Percentiles rank a stretch among this genome's conserved stretches.
These are phyloP conservation scores for Chloroceryle amazona DNA, from an alignment of 2,797 vertebrate species.

Conservation along the genomic window DNA sequence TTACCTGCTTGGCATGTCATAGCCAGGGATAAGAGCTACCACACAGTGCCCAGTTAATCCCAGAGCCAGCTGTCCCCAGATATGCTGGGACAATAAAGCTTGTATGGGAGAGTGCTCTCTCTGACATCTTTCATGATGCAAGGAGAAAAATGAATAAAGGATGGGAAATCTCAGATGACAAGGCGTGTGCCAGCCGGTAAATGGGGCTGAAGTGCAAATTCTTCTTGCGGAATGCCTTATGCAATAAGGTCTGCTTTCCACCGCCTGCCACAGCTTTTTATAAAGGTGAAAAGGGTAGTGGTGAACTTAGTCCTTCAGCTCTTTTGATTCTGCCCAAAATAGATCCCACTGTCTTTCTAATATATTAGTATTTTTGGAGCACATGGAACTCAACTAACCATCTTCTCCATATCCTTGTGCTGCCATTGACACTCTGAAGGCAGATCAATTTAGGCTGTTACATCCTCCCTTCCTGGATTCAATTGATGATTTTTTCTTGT, in stretches of 20 bases:
- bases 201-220: neutral
- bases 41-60: neutral
- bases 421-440: fast-evolving
- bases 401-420: neutral
- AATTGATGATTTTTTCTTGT: neutral
- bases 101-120: neutral
- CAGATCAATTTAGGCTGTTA: neutral
- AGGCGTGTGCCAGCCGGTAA: neutral
- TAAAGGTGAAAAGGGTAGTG: neutral
- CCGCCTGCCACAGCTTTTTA: neutral
- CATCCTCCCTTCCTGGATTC: neutral
- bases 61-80: slow-evolving; percentile 18
- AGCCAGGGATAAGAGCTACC: neutral
- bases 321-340: neutral
- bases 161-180: neutral
- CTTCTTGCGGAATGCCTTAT: neutral
- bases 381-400: neutral
- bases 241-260: neutral
- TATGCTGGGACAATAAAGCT: neutral
- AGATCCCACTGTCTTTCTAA: neutral
- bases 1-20: slow-evolving; percentile 21
- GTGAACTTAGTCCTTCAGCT: neutral
- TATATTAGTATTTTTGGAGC: neutral
- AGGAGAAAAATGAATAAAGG: neutral
- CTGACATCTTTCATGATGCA: neutral